Evolutionary conservation across 2,113 vertebrate species (phyloP).

Genomic region (Hypomesus transpacificus): DNA sequence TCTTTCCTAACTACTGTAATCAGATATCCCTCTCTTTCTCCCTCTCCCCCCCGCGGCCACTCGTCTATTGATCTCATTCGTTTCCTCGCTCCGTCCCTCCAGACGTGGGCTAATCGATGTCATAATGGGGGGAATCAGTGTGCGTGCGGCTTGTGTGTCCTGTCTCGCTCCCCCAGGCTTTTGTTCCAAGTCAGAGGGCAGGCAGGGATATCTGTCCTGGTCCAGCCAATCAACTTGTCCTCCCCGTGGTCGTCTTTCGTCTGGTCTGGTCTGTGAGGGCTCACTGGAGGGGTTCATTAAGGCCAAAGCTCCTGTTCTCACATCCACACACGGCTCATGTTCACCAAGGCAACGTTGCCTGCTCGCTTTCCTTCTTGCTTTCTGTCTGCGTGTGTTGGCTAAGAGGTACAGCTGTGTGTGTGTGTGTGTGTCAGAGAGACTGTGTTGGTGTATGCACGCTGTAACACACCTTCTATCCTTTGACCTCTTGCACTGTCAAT

Average conservation of each 20-base stretch:
- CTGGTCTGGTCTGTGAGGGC: background rate
- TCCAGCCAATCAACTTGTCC: conserved; percentile 42
- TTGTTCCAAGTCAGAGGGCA: conserved; percentile 52
- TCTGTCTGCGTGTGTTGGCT: too few relatives aligned
- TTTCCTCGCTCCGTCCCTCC: conserved; percentile 43
- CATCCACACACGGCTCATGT: too few relatives aligned
- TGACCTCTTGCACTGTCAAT: conserved; percentile 47
- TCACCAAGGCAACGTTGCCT: too few relatives aligned
- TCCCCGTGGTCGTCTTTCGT: background rate
- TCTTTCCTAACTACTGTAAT: conserved; percentile 37
- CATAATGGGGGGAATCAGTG: conserved; percentile 35
- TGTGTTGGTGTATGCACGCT: conserved; percentile 21
- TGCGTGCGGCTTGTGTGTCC: conserved; percentile 1
- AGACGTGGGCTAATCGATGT: conserved; percentile 52
- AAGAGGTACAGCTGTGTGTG: conserved; percentile 18
- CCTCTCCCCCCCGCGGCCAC: conserved; percentile 16
- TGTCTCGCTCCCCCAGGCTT: conserved; percentile 30
- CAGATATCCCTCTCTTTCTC: conserved; percentile 27
- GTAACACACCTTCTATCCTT: conserved; percentile 8
- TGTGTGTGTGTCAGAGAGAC: conserved; percentile 19
- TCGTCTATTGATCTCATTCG: conserved; percentile 38
- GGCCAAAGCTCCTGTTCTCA: background rate
- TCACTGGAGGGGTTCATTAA: background rate
- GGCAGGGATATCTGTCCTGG: conserved; percentile 45
- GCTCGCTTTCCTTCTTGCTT: too few relatives aligned